A percentile compares a stretch with the other conserved stretches of the same genome.
These are phyloP conservation scores for Carcinoscorpius rotundicauda DNA, from an alignment of 1,140 invertebrate genomes.

Conservation along the genomic window DNA sequence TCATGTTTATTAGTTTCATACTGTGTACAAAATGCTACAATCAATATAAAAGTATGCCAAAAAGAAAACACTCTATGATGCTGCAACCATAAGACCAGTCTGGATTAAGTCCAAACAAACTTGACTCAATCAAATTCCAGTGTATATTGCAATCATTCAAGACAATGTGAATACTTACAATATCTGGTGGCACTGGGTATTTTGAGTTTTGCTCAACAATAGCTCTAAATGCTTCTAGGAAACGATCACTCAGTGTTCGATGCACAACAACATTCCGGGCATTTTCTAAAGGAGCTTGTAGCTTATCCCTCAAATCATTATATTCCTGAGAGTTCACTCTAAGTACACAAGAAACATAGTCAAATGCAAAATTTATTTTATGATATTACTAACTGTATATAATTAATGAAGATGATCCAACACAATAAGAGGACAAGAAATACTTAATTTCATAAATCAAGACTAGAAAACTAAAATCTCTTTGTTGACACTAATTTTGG, in stretches of 20 bases:
- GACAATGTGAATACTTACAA: slow-evolving; percentile 39
- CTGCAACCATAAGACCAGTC: background rate
- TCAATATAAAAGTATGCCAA: background rate
- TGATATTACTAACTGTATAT: too few species aligned
- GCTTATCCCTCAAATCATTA: slow-evolving; percentile 60
- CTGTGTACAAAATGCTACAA: background rate
- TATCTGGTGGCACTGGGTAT: slow-evolving; percentile 43
- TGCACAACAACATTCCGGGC: slow-evolving; percentile 63
- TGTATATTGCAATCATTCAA: background rate
- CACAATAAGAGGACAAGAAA: too few species aligned
- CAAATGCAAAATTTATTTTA: too few species aligned
- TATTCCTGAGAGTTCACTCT: slow-evolving; percentile 64
- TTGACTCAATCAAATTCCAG: background rate
- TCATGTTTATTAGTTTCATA: too few species aligned
- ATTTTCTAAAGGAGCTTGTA: slow-evolving; percentile 56
- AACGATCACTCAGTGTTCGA: slow-evolving; percentile 64
- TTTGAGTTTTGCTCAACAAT: slow-evolving; percentile 56
- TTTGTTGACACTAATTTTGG: too few species aligned
- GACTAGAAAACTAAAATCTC: too few species aligned
- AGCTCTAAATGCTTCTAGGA: slow-evolving; percentile 66
- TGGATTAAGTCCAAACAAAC: background rate
- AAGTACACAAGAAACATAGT: background rate
- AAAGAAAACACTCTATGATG: background rate
- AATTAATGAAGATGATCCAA: too few species aligned
- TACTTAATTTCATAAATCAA: too few species aligned